A percentile compares a stretch with the other conserved stretches of the same genome.
Evolutionary conservation across 2,797 vertebrate species (phyloP).

Genomic region (Champsocephalus esox): DNA sequence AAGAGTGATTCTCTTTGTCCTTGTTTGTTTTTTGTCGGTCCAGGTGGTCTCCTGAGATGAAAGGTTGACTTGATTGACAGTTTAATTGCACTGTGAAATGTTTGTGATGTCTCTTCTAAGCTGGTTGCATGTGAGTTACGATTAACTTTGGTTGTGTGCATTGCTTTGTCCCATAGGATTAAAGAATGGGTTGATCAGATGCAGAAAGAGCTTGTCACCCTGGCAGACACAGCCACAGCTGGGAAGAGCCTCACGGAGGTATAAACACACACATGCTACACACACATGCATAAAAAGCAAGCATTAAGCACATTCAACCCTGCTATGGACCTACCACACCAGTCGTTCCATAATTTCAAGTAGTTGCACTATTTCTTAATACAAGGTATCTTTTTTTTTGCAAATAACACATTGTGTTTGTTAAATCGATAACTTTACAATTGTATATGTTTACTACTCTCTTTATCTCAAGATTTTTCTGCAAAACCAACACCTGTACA

Average conservation of each 20-base stretch:
- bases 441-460: not conserved
- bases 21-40: constrained; percentile 59
- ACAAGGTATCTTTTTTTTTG: not conserved
- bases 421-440: not conserved
- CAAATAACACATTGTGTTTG: not conserved
- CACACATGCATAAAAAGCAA: not conserved
- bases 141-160: constrained; percentile 38
- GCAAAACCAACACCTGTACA: constrained; percentile 86
- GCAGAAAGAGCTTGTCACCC: constrained; percentile 93
- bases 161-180: constrained; percentile 85
- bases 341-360: not conserved
- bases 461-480: constrained; percentile 78
- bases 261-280: constrained; percentile 9
- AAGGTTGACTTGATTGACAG: constrained; percentile 52
- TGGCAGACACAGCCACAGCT: constrained; percentile 92
- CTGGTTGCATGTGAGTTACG: constrained; percentile 16
- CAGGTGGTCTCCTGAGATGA: constrained; percentile 22
- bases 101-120: constrained; percentile 38
- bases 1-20: constrained; percentile 32
- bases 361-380: not conserved
- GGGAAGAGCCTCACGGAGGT: constrained; percentile 90
- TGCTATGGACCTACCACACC: not conserved
- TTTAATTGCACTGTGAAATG: constrained; percentile 58
- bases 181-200: constrained; percentile 98
- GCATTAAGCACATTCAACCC: not conserved